Evolutionary conservation across 2,113 vertebrate species (phyloP).

Genomic region (Neoarius graeffei): DNA sequence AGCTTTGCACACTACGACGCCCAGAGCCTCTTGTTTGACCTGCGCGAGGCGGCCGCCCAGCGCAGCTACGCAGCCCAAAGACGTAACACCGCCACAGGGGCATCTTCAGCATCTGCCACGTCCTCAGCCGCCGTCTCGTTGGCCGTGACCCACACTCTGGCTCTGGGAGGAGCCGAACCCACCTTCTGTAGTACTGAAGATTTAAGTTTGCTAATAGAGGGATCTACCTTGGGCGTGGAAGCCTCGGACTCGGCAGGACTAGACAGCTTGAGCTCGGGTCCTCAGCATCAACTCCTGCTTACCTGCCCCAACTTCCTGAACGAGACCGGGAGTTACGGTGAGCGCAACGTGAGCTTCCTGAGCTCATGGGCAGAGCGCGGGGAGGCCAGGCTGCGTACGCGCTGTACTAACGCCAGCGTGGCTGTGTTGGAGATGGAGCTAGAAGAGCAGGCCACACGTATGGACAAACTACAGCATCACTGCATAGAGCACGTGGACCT

Average conservation of each 20-base stretch:
- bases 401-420: conserved; percentile 84
- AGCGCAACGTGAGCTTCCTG: conserved; percentile 86
- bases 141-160: conserved; percentile 61
- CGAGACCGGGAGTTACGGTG: conserved; percentile 80
- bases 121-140: conserved; percentile 75
- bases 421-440: conserved; percentile 82
- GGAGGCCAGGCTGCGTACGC: conserved; percentile 55
- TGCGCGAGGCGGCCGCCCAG: conserved; percentile 76
- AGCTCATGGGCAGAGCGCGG: conserved; percentile 70
- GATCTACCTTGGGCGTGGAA: conserved; percentile 1
- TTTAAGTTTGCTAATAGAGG: conserved; percentile 63
- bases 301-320: conserved; percentile 94
- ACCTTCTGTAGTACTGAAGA: conserved; percentile 83
- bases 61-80: conserved; percentile 71
- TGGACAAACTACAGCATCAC: conserved; percentile 78
- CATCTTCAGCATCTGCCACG: conserved; percentile 84
- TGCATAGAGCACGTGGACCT: conserved; percentile 89
- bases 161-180: conserved; percentile 67
- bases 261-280: conserved; percentile 61
- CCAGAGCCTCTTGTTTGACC: conserved; percentile 90
- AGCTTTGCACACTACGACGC: conserved; percentile 89
- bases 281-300: conserved; percentile 73
- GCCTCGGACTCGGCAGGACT: conserved; percentile 1
- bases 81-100: conserved; percentile 87
- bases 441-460: conserved; percentile 75